These are phyloP conservation scores for Micrasema longulum DNA, from an alignment of 1,140 invertebrate species.

Conservation along the genomic window DNA sequence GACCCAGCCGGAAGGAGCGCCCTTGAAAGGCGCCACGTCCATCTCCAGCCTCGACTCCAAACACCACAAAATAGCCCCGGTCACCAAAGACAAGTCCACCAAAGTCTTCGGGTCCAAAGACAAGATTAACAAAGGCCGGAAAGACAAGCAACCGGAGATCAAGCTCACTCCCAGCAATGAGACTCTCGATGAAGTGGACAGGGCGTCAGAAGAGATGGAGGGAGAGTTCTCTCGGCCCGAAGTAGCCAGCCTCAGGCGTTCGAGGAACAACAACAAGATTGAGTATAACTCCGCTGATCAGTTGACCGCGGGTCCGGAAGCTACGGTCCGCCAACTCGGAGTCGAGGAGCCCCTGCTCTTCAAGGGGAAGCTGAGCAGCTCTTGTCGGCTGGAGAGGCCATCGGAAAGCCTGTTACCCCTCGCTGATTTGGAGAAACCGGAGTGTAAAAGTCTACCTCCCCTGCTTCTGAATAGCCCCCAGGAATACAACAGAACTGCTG, in stretches of 20 bases:
- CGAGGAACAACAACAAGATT: slow-evolving; percentile 51
- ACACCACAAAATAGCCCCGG: slow-evolving; percentile 69
- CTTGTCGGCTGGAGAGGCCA: slow-evolving; percentile 31
- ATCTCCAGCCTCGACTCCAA: slow-evolving; percentile 68
- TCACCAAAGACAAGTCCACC: slow-evolving; percentile 62
- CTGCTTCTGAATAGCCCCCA: slow-evolving; percentile 37
- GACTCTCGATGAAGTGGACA: slow-evolving; percentile 41
- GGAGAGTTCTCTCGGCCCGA: slow-evolving; percentile 27
- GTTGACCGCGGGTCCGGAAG: slow-evolving; percentile 2
- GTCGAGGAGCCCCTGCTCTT: slow-evolving; percentile 6
- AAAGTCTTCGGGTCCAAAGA: slow-evolving; percentile 67
- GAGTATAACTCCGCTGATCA: slow-evolving; percentile 49
- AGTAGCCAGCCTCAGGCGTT: slow-evolving; percentile 43
- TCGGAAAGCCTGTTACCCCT: slow-evolving; percentile 24
- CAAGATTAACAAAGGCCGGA: slow-evolving; percentile 66
- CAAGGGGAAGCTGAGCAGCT: slow-evolving; percentile 19
- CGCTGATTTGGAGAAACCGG: slow-evolving; percentile 27
- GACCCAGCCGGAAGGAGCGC: slow-evolving; percentile 57
- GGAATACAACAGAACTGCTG: slow-evolving; percentile 39
- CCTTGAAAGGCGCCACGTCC: slow-evolving; percentile 65
- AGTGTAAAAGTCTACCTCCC: slow-evolving; percentile 52
- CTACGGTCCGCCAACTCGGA: background rate
- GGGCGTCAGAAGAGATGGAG: slow-evolving; percentile 33
- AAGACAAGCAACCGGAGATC: slow-evolving; percentile 54
- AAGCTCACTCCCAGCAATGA: slow-evolving; percentile 47